These are phyloP conservation scores for Palloptera scutellata DNA, from an alignment of 2,888 invertebrate genomes.

Conservation along the genomic window DNA sequence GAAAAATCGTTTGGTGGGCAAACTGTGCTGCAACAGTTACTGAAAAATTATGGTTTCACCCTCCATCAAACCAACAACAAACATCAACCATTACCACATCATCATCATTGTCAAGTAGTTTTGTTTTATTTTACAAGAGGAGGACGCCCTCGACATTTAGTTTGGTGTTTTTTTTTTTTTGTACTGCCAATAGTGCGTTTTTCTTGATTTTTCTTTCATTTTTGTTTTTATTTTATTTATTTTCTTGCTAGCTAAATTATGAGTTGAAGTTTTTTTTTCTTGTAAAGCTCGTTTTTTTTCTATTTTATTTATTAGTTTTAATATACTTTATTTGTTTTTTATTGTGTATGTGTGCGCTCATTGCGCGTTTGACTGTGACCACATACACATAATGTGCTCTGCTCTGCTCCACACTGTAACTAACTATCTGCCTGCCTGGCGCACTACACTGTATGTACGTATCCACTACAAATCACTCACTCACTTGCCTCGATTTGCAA, in stretches of 20 bases:
- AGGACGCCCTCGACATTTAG: constrained; percentile 19
- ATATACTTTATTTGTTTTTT: not conserved
- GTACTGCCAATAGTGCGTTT: not conserved
- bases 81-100: too few relatives aligned
- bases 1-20: too few relatives aligned
- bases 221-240: not conserved
- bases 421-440: too few relatives aligned
- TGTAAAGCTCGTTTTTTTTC: not conserved
- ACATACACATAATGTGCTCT: not conserved
- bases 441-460: too few relatives aligned
- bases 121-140: constrained; percentile 6
- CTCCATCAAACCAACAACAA: not conserved
- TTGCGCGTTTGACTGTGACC: constrained; percentile 12
- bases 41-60: not conserved
- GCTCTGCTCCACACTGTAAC: not conserved
- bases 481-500: too few relatives aligned
- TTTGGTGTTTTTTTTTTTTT: not conserved
- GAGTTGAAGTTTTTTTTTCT: not conserved
- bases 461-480: too few relatives aligned
- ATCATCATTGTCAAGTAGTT: too few relatives aligned
- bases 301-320: not conserved
- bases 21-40: not conserved
- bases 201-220: not conserved
- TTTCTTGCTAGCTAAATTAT: not conserved
- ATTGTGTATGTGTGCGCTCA: not conserved